Evolutionary conservation across 2,113 vertebrate genomes (phyloP).

Genomic region (Camelus dromedarius): DNA sequence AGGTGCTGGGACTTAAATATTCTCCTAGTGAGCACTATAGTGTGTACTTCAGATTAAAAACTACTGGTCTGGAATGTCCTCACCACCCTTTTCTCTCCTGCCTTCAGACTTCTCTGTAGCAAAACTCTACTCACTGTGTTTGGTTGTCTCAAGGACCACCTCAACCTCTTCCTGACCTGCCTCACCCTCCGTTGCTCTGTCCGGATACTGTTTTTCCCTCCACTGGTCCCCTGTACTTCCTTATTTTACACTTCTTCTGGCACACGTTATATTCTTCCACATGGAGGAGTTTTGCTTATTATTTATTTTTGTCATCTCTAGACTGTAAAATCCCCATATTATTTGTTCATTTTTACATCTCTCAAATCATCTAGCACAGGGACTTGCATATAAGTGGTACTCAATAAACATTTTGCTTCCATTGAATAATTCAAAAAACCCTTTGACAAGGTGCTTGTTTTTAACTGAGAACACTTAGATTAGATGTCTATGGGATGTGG

Average conservation of each 20-base stretch:
- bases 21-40: neutral
- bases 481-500: neutral
- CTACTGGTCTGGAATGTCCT: neutral
- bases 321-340: neutral
- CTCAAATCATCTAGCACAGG: neutral
- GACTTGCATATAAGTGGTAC: neutral
- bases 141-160: neutral
- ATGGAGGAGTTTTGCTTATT: neutral
- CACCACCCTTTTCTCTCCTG: neutral
- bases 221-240: neutral
- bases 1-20: neutral
- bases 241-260: neutral
- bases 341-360: neutral
- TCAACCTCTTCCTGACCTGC: neutral
- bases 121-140: neutral
- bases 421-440: neutral
- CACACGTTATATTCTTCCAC: neutral
- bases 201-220: neutral
- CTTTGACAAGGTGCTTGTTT: constrained; percentile 18
- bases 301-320: neutral
- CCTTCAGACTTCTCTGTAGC: neutral
- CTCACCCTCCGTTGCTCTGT: neutral
- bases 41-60: neutral
- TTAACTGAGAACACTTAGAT: constrained; percentile 23
- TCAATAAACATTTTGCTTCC: neutral